Base-by-base conservation (phyloP, 64 coral and sea anemone genomes). In the Montipora sp. region DNA sequence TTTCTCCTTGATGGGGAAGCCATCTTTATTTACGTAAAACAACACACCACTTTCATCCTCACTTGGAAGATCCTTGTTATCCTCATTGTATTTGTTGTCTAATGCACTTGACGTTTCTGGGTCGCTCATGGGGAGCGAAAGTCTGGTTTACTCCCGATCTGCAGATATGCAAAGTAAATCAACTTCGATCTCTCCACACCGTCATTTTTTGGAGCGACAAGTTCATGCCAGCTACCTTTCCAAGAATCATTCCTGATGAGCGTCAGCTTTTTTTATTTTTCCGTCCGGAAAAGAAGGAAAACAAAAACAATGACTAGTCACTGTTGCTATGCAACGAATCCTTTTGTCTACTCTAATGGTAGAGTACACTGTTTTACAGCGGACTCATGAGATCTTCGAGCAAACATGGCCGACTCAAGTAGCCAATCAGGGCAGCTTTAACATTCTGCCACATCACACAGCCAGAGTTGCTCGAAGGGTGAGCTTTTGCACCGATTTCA, bases 11-110 rank as follows among this genome's bases (percentile, higher is more conserved):
- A 99, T 94, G 18, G 98, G 98, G 78, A 99, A 94, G 21, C 98
- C 92, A 75, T 92, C 94, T 74, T 77, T 92, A 77, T 99, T 99
- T 9, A 99, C 94, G 74, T 99, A 99, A 79, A 95, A 99, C 47
- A 91, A 82, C 4, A 90, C 89, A 2, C 75, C 89, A 18, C 91
- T 89, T 45, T 91, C 88, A 76, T 93, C 91, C 12, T 92, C 69
- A 77, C n/a, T 84, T 27, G 90, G 72, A 22, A 23, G 16, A 47
- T 92, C 80, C 3, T 92, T 84, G 19, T 47, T 75, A 22, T 91
- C 68, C 43, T 79, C 88, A 18, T 36, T 78, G 14, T 14, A 78
- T 3, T 6, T 19, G 44, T 66, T 65, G 23, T 83, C 58, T 48
- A 69, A 71, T 50, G 19, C 18, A 50, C 9, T 8, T 5, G 16